Conservation (phyloP, 2,797 vertebrate genomes). For the Trematomus bernacchii region DNA sequence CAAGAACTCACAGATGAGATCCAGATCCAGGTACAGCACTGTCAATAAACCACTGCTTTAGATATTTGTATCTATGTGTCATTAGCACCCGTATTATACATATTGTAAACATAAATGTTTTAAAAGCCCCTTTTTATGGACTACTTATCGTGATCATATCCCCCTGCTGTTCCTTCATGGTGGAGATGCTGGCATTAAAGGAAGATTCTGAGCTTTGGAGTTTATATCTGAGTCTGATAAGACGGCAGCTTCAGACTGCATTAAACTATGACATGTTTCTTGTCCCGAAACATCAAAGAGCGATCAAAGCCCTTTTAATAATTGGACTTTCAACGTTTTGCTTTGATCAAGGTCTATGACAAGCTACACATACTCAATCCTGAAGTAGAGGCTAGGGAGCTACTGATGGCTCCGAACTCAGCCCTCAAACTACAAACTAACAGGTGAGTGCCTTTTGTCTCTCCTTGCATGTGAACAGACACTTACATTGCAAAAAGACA, state of each 20-base stretch:
- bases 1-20: constrained; percentile 85
- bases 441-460: constrained; percentile 83
- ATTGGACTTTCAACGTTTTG: constrained; percentile 46
- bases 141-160: not conserved
- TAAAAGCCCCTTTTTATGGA: constrained; percentile 20
- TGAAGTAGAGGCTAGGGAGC: constrained; percentile 86
- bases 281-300: constrained; percentile 61
- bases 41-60: not conserved
- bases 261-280: constrained; percentile 64
- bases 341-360: constrained; percentile 92
- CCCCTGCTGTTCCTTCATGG: constrained; percentile 35
- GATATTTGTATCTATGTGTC: not conserved
- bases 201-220: constrained; percentile 49
- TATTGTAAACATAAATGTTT: constrained; percentile 15
- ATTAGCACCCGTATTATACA: not conserved
- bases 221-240: constrained; percentile 63
- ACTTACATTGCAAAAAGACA: not conserved
- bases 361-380: constrained; percentile 90
- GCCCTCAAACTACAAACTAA: constrained; percentile 93
- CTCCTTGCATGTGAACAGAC: not conserved
- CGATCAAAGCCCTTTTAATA: constrained; percentile 55
- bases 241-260: constrained; percentile 62
- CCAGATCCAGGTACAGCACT: constrained; percentile 86
- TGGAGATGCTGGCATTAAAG: constrained; percentile 25
- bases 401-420: constrained; percentile 96